Evolutionary conservation across 2,888 invertebrate genomes (phyloP), one percentile per base, ranked within the genome.

Genomic region (Griposia aprilina): DNA sequence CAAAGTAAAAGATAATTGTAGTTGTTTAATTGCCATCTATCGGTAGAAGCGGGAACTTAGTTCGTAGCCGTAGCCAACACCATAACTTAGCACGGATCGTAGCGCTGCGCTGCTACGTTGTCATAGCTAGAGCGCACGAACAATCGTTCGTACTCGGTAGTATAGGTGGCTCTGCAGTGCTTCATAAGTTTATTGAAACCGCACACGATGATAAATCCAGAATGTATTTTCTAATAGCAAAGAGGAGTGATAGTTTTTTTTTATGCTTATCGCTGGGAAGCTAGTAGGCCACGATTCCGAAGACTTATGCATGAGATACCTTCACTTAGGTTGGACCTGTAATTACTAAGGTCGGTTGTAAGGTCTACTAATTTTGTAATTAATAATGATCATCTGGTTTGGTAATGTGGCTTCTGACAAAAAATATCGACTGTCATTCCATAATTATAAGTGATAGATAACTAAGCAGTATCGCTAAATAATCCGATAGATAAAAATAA

Each of bases 1-100:
- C 60, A 30, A 30, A 60, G 2, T 30, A 0, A 30, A 36, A 11
- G 20, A 5, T 30, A 36, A 36, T 36, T 48, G 20, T 45, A 10
- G 15, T 73, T 60, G n/a, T 59, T 45, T 68, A 63, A 68, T 8
- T 52, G 85, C 77, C 78, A 85, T 81, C 87, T 85, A 52, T 59
- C 17, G 66, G 50, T 20, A 60, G n/a, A 26, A 11, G 10, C 11
- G 15, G 3, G 63, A 65, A 85, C 74, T 69, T 74, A 55, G 59
- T 66, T 73, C 52, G 23, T 15, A 26, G 11, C 17, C 23, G 26
- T 52, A 45, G 26, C 36, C 52, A 17, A 57, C 30, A 41, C 13
- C 10, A 52, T 6, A 10, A 1, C 26, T 45, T 45, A 55, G 20
- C 36, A 11, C n/a, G n/a, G 23, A 6, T 17, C 36, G 62, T 26